Evolutionary conservation across 2,113 vertebrate species (phyloP).

Genomic region (Saimiri boliviensis): DNA sequence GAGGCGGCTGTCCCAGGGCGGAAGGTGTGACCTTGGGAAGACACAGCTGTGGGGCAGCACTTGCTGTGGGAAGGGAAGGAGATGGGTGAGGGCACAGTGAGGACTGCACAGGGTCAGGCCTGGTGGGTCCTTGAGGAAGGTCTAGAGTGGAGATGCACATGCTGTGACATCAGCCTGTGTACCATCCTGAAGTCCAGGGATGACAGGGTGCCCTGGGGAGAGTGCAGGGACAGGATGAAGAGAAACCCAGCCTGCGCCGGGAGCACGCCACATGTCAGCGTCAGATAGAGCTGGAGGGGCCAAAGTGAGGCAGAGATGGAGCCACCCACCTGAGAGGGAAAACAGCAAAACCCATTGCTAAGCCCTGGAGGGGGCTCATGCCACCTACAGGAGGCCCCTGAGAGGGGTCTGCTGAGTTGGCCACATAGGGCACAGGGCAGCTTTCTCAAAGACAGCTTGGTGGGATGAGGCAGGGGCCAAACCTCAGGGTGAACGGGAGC

Average conservation of each 20-base stretch:
- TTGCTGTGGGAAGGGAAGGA: no score
- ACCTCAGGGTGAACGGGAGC: background rate
- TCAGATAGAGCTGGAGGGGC: no score
- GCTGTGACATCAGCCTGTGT: background rate
- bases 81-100: background rate
- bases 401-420: background rate
- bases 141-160: background rate
- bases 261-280: no score
- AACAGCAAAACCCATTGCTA: background rate
- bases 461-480: background rate
- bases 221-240: background rate
- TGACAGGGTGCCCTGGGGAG: background rate
- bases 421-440: background rate
- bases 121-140: no score
- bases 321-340: background rate
- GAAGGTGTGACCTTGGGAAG: background rate
- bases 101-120: no score
- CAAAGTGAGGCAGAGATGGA: background rate
- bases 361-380: no score
- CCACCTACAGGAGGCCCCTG: background rate
- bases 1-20: no score
- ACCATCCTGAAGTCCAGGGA: background rate
- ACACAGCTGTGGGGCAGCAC: background rate
- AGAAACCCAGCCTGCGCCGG: background rate
- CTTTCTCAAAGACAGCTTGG: background rate